Evolutionary conservation across 2,888 invertebrate genomes (phyloP), one percentile per base, ranked within the genome.

Genomic region (Leptogaster cylindrica): DNA sequence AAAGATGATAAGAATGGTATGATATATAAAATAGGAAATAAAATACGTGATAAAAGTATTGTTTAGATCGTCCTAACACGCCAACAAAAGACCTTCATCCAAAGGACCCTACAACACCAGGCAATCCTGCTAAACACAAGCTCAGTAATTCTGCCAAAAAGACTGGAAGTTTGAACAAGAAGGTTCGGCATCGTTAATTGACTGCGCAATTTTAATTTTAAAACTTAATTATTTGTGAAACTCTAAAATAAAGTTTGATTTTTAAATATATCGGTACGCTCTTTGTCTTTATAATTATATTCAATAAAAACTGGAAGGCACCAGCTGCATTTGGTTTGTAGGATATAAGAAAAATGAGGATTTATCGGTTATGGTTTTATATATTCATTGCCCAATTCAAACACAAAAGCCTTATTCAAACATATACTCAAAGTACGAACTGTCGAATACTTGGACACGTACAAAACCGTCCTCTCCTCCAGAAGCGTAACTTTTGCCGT

Each of bases 391-490:
- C n/a, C n/a, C n/a, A n/a, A 31, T 31, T 10, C 7, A 31, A 31
- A 31, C 1, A 6, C 7, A 41, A 41, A 41, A 12, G 14, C 25
- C 48, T 73, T 89, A 95, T 83, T 97, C 97, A 81, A 95, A 95
- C 74, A 92, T 90, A 81, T 95, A 96, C 78, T 98, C 97, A 82
- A 93, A 95, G 83, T 99, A 99, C 50, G 93, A 91, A 76, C 90
- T 90, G 85, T 99, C 99, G 79, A 99, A 97, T 77, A 89, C 89
- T 82, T 99, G 97, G 66, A 99, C 89, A 76, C 98, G 87, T 50
- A 98, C 92, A 79, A 95, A 97, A 84, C 99, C 99, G 82, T 99
- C 99, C 83, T 99, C 99, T 78, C 97, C 98, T 20, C 99, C 99
- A 61, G 96, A 95, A 67, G 93, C 92, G 81, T 95, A 96, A 78